phyloP scores from a whole-genome alignment of 23 tunicate genomes.

The Pegea sp. region DNA sequence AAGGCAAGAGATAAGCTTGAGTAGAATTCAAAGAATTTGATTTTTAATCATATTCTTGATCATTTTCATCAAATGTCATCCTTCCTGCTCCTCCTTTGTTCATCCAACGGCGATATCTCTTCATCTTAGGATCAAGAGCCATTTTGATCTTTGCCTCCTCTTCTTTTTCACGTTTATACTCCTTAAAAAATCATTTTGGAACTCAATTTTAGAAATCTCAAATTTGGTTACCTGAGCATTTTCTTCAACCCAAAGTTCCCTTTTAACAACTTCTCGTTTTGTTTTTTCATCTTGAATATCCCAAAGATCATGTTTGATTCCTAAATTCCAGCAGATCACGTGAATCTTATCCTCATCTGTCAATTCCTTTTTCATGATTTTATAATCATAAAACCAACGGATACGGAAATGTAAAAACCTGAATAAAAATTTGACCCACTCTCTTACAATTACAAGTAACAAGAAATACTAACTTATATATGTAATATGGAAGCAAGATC shows the following conservation, averaged over 20 bases:
- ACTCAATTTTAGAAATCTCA: background rate
- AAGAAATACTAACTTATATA: slow-evolving; percentile 12
- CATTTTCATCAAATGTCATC: slow-evolving; percentile 67
- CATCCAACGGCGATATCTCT: slow-evolving; percentile 74
- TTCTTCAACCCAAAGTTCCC: slow-evolving; percentile 43
- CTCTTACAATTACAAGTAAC: background rate
- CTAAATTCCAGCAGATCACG: slow-evolving; percentile 29
- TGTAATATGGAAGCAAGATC: slow-evolving; percentile 42
- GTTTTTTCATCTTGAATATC: slow-evolving; percentile 32
- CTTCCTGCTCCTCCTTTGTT: slow-evolving; percentile 87
- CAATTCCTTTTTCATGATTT: slow-evolving; percentile 31
- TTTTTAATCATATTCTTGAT: background rate
- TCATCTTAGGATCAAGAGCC: slow-evolving; percentile 87
- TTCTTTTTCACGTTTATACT: slow-evolving; percentile 27
- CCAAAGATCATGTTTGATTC: slow-evolving; percentile 30
- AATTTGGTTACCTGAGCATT: slow-evolving; percentile 13
- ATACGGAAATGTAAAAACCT: slow-evolving; percentile 37
- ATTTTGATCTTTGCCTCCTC: slow-evolving; percentile 66
- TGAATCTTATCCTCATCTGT: slow-evolving; percentile 63
- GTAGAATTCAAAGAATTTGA: too few relatives aligned
- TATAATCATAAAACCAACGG: slow-evolving; percentile 42
- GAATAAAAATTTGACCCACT: background rate
- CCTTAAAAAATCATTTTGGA: slow-evolving; percentile 14
- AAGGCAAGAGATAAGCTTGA: too few relatives aligned
- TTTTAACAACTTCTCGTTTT: slow-evolving; percentile 8